Evolutionary conservation across 2,113 vertebrate genomes (phyloP).

Genomic region (Labeo rohita): DNA sequence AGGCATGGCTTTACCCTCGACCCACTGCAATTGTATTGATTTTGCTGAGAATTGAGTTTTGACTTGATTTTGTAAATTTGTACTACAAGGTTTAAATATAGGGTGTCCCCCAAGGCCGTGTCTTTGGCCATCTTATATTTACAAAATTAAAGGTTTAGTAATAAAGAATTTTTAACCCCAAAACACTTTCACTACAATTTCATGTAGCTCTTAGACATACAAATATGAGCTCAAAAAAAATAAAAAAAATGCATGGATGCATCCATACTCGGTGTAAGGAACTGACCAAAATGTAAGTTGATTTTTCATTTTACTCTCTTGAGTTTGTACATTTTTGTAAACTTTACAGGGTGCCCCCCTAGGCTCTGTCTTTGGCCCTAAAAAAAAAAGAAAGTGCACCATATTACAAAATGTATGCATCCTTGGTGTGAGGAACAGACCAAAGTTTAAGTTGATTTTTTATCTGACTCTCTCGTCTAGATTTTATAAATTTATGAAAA

Average conservation of each 20-base stretch:
- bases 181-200: background rate
- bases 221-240: background rate
- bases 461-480: background rate
- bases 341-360: no score
- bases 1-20: conserved; percentile 11
- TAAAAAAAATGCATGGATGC: background rate
- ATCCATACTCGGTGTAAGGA: background rate
- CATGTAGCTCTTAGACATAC: background rate
- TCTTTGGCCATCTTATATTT: background rate
- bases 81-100: background rate
- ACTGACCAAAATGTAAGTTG: no score
- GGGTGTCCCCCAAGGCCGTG: background rate
- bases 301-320: no score
- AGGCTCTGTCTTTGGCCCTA: no score
- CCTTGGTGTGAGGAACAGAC: background rate
- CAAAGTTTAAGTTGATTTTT: background rate
- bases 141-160: background rate
- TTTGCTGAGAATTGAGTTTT: background rate
- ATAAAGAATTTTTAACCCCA: no score
- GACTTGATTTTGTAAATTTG: background rate
- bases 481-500: no score
- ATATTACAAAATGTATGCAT: background rate
- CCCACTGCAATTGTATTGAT: background rate
- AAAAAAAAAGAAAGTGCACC: background rate
- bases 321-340: no score